Evolutionary conservation across 2,113 vertebrate genomes (phyloP), one percentile per base, ranked within the genome.

Genomic region (Cyprinodon variegatus): DNA sequence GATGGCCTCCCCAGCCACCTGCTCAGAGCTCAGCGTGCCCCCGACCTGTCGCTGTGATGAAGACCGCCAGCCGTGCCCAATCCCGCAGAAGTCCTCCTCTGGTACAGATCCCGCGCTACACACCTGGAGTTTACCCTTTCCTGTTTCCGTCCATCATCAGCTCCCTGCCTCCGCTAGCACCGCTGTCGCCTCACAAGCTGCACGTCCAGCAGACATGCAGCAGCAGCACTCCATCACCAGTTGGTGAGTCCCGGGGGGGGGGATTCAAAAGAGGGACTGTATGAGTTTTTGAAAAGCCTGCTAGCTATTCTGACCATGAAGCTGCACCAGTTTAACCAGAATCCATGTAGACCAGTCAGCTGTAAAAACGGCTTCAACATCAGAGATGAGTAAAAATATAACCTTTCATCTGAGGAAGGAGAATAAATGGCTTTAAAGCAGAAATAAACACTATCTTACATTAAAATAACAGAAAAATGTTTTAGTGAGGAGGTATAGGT

Each of bases 61-160:
- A 94, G 94, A 98, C 97, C 90, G 96, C 95, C 93, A 96, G 95
- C 89, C 95, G 95, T 17, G 91, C 94, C 78, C 96, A 91, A 85
- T 82, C 96, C 61, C 94, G 95, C 93, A 95, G 94, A 0, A 95
- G 95, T 61, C 95, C 96, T 0, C 95, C 96, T 70, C 96, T 94
- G 74, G 94, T 95, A 94, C 96, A 95, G 93, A 97, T 96, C 96
- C 96, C 94, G 95, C 96, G 95, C 92, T 98, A 97, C 68, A 93
- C 95, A 15, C 91, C 96, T 0, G 90, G 95, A 0, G 93, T 96
- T 50, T 98, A 97, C 77, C 96, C 97, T 0, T 94, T 98, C 65
- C 95, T 98, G 62, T 97, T 97, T 80, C 96, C 97, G 11, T 95
- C 96, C 0, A 96, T 98, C 91, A 96, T 98, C 50, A 92, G 96